phyloP scores from a whole-genome alignment of 2,113 vertebrate genomes.

The Ptychochromis oligacanthus region DNA sequence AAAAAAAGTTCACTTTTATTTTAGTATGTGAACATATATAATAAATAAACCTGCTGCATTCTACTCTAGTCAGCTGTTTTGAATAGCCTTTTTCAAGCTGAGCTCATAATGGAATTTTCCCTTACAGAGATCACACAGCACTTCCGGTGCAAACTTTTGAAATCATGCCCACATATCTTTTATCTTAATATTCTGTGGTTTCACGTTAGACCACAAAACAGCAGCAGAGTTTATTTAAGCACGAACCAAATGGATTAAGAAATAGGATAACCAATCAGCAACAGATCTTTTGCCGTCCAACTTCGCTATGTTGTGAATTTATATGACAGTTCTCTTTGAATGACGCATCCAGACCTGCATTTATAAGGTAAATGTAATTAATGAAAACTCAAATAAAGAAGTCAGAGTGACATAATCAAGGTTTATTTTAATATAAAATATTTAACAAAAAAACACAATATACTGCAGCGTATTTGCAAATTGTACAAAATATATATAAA shows the following conservation, averaged over 20 bases:
- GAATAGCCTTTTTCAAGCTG: neutral
- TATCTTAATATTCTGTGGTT: neutral
- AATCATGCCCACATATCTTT: neutral
- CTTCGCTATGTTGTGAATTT: neutral
- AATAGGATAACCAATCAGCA: neutral
- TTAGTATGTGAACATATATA: neutral
- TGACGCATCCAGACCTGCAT: neutral
- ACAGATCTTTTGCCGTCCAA: no score
- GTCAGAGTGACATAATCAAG: neutral
- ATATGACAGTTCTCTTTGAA: neutral
- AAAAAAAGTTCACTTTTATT: neutral
- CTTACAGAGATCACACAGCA: neutral
- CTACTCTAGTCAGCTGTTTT: neutral
- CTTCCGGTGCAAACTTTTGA: neutral
- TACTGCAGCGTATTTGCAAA: conserved; percentile 1
- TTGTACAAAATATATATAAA: neutral
- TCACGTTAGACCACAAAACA: neutral
- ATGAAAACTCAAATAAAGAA: neutral
- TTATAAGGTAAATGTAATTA: neutral
- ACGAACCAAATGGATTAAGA: neutral
- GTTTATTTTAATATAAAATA: conserved; percentile 39
- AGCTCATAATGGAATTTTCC: neutral
- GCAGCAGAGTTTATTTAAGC: neutral
- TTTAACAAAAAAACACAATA: conserved; percentile 4
- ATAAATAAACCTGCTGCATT: neutral